phyloP scores from a whole-genome alignment of 1,140 invertebrate species.

The Leptonema lineaticorne region DNA sequence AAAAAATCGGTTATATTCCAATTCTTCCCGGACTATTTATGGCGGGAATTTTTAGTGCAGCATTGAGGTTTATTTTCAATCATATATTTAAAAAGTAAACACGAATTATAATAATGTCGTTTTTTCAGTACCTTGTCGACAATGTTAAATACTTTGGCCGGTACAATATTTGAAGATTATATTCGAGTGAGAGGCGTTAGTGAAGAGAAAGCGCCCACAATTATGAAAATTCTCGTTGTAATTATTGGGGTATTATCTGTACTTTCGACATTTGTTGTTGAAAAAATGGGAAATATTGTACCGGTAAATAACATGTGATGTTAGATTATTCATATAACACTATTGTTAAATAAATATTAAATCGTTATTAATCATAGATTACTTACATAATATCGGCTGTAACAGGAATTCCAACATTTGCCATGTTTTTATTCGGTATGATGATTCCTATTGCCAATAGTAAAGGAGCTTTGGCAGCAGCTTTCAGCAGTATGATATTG shows the following conservation, averaged over 20 bases:
- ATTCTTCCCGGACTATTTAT: slow-evolving; percentile 65
- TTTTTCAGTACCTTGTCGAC: slow-evolving; percentile 66
- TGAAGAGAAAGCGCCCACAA: slow-evolving; percentile 52
- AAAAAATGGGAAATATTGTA: slow-evolving; percentile 57
- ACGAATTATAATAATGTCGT: not conserved
- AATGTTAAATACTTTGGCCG: slow-evolving; percentile 77
- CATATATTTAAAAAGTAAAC: slow-evolving; percentile 2
- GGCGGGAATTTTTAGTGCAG: slow-evolving; percentile 65
- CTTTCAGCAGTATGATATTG: slow-evolving; percentile 64
- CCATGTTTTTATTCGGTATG: slow-evolving; percentile 73
- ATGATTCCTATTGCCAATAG: slow-evolving; percentile 69
- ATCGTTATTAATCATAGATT: slow-evolving; percentile 43
- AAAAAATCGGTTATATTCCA: slow-evolving; percentile 53
- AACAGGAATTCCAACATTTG: slow-evolving; percentile 72
- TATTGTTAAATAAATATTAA: no score
- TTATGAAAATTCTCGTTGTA: slow-evolving; percentile 61
- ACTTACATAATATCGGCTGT: slow-evolving; percentile 62
- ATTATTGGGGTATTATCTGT: slow-evolving; percentile 57
- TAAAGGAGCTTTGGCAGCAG: slow-evolving; percentile 74
- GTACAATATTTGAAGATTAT: slow-evolving; percentile 72
- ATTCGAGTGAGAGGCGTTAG: slow-evolving; percentile 56
- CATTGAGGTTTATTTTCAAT: slow-evolving; percentile 60
- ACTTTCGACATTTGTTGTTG: slow-evolving; percentile 57
- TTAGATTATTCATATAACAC: no score
- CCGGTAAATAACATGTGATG: no score